phyloP scores from a whole-genome alignment of 2,113 vertebrate genomes.

The Pan troglodytes region NHGRI_mPanTro3-v2.1_pri NC_072401.2:154129001-154129500 shows the following conservation, averaged over 20 bases:
- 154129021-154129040: constrained; percentile 30
- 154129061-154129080: not conserved
- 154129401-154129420: constrained; percentile 32
- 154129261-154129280: constrained; percentile 51
- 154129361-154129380: constrained; percentile 21
- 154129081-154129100: not conserved
- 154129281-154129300: constrained; percentile 44
- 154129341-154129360: constrained; percentile 43
- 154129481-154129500: constrained; percentile 36
- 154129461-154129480: constrained; percentile 32
- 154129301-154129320: not conserved
- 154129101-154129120: constrained; percentile 33
- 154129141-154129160: constrained; percentile 56
- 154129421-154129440: constrained; percentile 60
- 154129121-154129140: not conserved
- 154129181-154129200: constrained; percentile 65
- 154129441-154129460: constrained; percentile 62
- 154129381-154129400: constrained; percentile 42
- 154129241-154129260: constrained; percentile 61
- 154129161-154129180: constrained; percentile 62
- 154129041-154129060: constrained; percentile 40
- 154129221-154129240: constrained; percentile 27
- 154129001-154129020: constrained; percentile 43
- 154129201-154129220: constrained; percentile 28
- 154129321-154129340: not conserved